phyloP scores from a whole-genome alignment of 1,140 invertebrate species.

The Grapholita molesta region DNA sequence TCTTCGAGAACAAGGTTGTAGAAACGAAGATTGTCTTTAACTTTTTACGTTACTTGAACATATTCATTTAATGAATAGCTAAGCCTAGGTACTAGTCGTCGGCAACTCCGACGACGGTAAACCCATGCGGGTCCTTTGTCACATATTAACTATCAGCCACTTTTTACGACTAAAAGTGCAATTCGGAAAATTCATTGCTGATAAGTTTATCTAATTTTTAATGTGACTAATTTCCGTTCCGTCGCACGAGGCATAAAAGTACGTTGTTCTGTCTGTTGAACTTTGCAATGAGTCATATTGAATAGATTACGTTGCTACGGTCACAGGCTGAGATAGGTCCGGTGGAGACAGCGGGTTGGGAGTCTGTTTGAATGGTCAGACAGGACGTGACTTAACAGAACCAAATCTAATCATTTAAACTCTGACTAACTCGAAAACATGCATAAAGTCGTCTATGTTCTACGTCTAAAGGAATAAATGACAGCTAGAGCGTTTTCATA shows the following conservation, averaged over 20 bases:
- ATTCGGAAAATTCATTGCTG: slow-evolving; percentile 39
- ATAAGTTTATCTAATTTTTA: slow-evolving; percentile 41
- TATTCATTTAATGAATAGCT: too few species aligned
- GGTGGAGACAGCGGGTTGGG: background rate
- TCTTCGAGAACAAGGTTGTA: too few species aligned
- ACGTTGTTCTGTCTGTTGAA: slow-evolving; percentile 35
- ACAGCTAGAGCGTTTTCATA: too few species aligned
- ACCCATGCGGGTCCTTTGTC: background rate
- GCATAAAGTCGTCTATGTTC: too few species aligned
- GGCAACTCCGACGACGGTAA: background rate
- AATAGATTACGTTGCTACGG: slow-evolving; percentile 29
- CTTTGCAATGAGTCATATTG: slow-evolving; percentile 19
- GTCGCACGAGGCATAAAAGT: slow-evolving; percentile 25
- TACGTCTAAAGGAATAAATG: too few species aligned
- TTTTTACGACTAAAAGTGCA: slow-evolving; percentile 36
- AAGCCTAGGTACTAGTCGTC: too few species aligned
- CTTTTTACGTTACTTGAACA: too few species aligned
- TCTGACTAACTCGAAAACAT: too few species aligned
- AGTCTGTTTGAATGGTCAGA: background rate
- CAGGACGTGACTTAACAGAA: background rate
- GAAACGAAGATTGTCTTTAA: too few species aligned
- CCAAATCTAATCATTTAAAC: too few species aligned
- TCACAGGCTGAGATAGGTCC: slow-evolving; percentile 12
- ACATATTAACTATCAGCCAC: background rate
- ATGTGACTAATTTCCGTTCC: slow-evolving; percentile 46